phyloP scores from a whole-genome alignment of 2,797 vertebrate genomes.

The Poeciliopsis infans region DNA sequence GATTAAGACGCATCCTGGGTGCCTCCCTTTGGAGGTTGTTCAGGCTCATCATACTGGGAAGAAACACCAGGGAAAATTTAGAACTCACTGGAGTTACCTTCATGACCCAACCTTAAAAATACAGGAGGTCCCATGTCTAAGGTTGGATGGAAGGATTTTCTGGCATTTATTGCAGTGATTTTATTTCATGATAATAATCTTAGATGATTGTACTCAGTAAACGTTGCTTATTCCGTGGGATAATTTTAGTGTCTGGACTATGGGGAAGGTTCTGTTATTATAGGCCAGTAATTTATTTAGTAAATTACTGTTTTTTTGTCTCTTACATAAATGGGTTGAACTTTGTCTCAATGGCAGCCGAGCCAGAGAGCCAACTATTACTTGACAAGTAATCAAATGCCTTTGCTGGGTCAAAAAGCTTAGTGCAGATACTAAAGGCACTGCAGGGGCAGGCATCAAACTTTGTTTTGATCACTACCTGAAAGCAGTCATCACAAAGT shows the following conservation, averaged over 20 bases:
- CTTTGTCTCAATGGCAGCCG: not conserved
- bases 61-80: not conserved
- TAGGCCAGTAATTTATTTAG: not conserved
- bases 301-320: not conserved
- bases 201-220: not conserved
- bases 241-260: not conserved
- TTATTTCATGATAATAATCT: not conserved
- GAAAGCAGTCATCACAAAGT: not conserved
- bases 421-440: not conserved
- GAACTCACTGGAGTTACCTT: not conserved
- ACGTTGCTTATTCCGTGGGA: not conserved
- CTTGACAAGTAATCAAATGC: not conserved
- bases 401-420: not conserved
- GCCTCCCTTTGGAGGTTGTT: not conserved
- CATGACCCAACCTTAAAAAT: too few species aligned
- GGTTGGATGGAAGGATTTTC: not conserved
- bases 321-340: constrained; percentile 7
- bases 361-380: constrained; percentile 3
- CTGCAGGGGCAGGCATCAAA: not conserved
- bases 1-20: not conserved
- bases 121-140: not conserved
- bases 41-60: not conserved
- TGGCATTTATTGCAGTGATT: not conserved
- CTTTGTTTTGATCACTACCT: not conserved
- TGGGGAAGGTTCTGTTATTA: not conserved